Base-by-base conservation (phyloP, 2,888 invertebrate species). In the Deilephila elpenor region DNA sequence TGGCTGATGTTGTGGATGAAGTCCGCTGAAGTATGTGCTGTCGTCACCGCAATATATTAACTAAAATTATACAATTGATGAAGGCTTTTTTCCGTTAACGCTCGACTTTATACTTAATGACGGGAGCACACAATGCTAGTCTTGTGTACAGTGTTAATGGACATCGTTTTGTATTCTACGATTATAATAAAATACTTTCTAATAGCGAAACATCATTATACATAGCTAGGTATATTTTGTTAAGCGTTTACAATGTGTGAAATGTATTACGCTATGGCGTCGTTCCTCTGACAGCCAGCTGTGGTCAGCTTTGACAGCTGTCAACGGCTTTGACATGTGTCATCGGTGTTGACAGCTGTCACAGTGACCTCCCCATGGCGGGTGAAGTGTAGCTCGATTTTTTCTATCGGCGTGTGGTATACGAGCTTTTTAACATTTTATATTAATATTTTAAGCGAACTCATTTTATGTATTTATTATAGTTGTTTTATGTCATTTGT, bases 211-310 rank as follows among this genome's bases (percentile, higher is more conserved):
- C 56, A 77, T 82, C 84, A 86, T 82, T 83, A 84, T 82, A 84
- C 81, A 86, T 92, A 91, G 90, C 87, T 91, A 89, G 89, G 86
- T 91, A 90, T 93, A 91, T 91, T 91, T 92, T 92, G 90, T 93
- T 92, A 91, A 86, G 88, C 86, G 85, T 89, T 88, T 89, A 67
- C 67, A 51, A 67, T 67, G 44, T 60, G 60, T 29, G 5, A 67
- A 51, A 51, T 51, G 25, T 44, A 44, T 44, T 25, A 20, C 67
- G 67, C 67, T 51, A 29, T 25, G 51, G 67, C 20, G 51, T 67
- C 25, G 67, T 51, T 25, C 17, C n/a, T 56, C 44, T 44, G 44
- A 89, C 51, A 25, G 62, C 56, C 20, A 34, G 32, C 32, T 14
- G 32, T 17, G 88, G 86, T 83, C 81, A 79, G 76, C 75, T 81